Conservation (phyloP, 2,888 invertebrate genomes). For the Aleiodes alternator region DNA sequence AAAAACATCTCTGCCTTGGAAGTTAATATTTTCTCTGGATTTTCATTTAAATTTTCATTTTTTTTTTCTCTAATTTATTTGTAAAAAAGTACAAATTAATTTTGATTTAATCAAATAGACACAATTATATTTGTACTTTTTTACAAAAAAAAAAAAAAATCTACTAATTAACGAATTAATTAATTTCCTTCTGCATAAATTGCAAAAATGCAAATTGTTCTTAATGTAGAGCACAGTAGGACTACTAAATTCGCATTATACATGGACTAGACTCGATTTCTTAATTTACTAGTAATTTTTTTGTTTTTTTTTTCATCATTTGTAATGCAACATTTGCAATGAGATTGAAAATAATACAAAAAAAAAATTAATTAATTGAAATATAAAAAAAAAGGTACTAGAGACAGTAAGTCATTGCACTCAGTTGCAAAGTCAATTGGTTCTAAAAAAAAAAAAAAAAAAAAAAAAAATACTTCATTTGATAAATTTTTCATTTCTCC, state of each 20-base stretch:
- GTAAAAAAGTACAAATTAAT: no score
- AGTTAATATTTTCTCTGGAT: constrained; percentile 50
- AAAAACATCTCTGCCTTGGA: constrained; percentile 66
- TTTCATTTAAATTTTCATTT: no score
- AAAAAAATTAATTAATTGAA: constrained; percentile 30
- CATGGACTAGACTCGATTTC: constrained; percentile 75
- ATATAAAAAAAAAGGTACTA: constrained; percentile 45
- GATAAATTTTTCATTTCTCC: neutral
- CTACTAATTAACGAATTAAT: neutral
- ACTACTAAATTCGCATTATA: constrained; percentile 70
- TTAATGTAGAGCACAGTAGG: constrained; percentile 69
- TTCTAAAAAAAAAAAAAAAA: constrained; percentile 13
- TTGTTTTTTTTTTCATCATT: constrained; percentile 25
- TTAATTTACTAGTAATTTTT: constrained; percentile 70
- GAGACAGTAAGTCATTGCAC: constrained; percentile 52
- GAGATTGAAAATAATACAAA: constrained; percentile 56
- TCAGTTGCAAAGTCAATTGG: constrained; percentile 59
- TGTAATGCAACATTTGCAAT: constrained; percentile 66
- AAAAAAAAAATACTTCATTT: constrained; percentile 1
- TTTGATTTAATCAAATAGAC: constrained; percentile 7
- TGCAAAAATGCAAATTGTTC: constrained; percentile 53
- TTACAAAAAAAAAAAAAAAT: neutral
- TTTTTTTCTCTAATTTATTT: no score
- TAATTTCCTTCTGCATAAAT: constrained; percentile 9
- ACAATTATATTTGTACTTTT: neutral